phyloP scores from a whole-genome alignment of 1,140 invertebrate species.

The Danaus melanippus region DNA sequence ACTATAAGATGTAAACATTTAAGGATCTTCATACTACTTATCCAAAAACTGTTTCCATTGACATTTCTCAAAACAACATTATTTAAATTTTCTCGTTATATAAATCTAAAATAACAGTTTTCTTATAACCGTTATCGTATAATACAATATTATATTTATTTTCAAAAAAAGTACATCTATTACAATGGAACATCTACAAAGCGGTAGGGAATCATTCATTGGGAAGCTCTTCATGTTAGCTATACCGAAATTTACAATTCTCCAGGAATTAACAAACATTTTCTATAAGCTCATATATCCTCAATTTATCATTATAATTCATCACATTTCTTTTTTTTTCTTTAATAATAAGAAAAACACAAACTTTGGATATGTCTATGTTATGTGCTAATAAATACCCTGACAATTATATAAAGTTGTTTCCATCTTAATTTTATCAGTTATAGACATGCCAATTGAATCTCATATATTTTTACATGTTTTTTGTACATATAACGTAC shows the following conservation, averaged over 20 bases:
- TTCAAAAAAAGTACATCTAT: too few species aligned
- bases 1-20: not conserved
- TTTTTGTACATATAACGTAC: too few species aligned
- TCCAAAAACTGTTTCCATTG: slow-evolving; percentile 15
- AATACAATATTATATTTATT: too few species aligned
- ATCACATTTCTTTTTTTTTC: slow-evolving; percentile 3
- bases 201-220: slow-evolving; percentile 16
- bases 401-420: slow-evolving; percentile 3
- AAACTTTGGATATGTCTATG: slow-evolving; percentile 20
- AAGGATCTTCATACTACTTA: not conserved
- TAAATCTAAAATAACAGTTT: too few species aligned
- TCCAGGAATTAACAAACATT: slow-evolving; percentile 22
- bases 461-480: too few species aligned
- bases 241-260: slow-evolving; percentile 27
- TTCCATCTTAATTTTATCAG: too few species aligned
- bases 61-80: slow-evolving; percentile 9
- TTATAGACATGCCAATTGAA: too few species aligned
- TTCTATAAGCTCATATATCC: slow-evolving; percentile 32
- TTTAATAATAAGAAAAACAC: slow-evolving; percentile 9
- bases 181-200: slow-evolving; percentile 15
- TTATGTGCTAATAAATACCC: slow-evolving; percentile 18
- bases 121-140: too few species aligned
- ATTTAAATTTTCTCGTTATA: too few species aligned
- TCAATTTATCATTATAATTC: slow-evolving; percentile 17
- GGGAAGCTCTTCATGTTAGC: slow-evolving; percentile 25